Evolutionary conservation across 2,113 vertebrate species (phyloP).

Genomic region (Trichechus manatus): DNA sequence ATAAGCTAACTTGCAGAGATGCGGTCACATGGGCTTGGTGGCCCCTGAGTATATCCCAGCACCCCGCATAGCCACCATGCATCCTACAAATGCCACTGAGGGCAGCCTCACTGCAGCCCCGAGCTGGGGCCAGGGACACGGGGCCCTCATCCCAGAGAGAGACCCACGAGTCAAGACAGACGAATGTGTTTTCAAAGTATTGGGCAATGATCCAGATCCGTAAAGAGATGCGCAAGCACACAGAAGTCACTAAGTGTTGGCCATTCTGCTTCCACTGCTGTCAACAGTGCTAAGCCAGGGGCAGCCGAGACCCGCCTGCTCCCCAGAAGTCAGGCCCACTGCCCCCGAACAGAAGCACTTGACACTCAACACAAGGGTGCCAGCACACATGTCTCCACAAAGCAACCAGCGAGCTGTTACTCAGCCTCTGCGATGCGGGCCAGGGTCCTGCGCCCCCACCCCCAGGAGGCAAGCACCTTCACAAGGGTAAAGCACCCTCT

Average conservation of each 20-base stretch:
- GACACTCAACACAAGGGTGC: background rate
- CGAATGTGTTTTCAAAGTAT: fast-evolving
- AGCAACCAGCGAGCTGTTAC: background rate
- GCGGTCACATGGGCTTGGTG: fast-evolving
- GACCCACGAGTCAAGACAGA: fast-evolving
- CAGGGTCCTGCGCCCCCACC: background rate
- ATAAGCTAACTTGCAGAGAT: fast-evolving
- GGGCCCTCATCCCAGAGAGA: fast-evolving
- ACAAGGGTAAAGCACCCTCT: conserved; percentile 62
- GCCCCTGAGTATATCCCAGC: background rate
- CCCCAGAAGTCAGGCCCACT: background rate
- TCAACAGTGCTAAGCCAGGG: fast-evolving
- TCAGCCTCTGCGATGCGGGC: background rate
- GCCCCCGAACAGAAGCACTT: background rate
- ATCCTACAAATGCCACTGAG: fast-evolving
- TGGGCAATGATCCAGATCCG: fast-evolving
- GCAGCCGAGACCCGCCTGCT: fast-evolving
- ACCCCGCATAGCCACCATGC: fast-evolving
- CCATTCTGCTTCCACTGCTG: background rate
- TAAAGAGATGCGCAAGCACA: fast-evolving
- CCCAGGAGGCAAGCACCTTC: conserved; percentile 62
- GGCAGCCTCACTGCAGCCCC: fast-evolving
- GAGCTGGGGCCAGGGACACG: background rate
- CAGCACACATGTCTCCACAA: background rate
- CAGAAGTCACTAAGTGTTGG: background rate